Percentiles rank a stretch among this genome's conserved stretches.
Evolutionary conservation across 64 coral and sea anemone genomes (phyloP).

Genomic region (Montipora efflorescens): DNA sequence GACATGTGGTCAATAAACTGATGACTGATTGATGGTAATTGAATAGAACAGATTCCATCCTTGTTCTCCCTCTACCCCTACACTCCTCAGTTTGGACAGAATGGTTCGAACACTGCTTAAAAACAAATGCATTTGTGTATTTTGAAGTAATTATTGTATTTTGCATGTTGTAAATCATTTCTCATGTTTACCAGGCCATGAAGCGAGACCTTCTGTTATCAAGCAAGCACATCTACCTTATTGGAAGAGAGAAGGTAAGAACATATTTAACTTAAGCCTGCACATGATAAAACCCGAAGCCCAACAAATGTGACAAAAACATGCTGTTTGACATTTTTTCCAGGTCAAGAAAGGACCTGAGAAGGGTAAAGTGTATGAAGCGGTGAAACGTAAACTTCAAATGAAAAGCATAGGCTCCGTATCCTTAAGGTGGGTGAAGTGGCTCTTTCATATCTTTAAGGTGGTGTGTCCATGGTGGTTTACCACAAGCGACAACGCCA

Average conservation of each 20-base stretch:
- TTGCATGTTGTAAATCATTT: neutral
- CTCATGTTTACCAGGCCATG: constrained; percentile 54
- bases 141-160: too few species aligned
- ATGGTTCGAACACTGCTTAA: too few species aligned
- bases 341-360: constrained; percentile 99
- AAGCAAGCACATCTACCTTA: constrained; percentile 98
- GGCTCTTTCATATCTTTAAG: neutral
- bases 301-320: neutral
- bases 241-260: constrained; percentile 94
- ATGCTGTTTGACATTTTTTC: neutral
- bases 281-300: neutral
- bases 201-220: constrained; percentile 95
- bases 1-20: too few species aligned
- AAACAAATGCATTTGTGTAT: too few species aligned
- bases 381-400: constrained; percentile 97
- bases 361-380: constrained; percentile 98
- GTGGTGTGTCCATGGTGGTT: neutral
- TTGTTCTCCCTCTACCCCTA: too few species aligned
- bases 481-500: neutral
- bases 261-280: too few species aligned
- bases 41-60: too few species aligned
- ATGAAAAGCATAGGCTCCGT: constrained; percentile 88
- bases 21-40: too few species aligned
- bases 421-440: constrained; percentile 78
- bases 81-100: too few species aligned